phyloP scores from a whole-genome alignment of 2,113 vertebrate genomes.

The Odocoileus hemionus region DNA sequence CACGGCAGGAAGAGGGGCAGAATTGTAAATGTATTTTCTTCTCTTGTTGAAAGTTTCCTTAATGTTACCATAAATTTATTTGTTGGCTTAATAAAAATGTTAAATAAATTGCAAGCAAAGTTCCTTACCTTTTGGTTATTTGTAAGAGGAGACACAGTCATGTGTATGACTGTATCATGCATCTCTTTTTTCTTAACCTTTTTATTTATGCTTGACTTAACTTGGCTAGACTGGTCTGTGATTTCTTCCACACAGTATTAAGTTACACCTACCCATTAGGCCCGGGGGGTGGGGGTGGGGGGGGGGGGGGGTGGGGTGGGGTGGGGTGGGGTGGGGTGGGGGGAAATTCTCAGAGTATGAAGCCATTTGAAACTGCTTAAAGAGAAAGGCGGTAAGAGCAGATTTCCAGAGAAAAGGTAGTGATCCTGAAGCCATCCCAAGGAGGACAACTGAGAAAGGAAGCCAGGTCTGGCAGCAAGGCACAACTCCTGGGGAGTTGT shows the following conservation, averaged over 20 bases:
- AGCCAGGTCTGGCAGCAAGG: background rate
- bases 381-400: background rate
- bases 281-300: accelerated
- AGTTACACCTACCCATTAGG: background rate
- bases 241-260: background rate
- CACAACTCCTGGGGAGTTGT: background rate
- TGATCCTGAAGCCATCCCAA: background rate
- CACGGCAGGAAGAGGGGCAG: background rate
- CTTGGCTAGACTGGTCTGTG: background rate
- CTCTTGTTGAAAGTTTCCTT: background rate
- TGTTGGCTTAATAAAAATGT: conserved; percentile 21
- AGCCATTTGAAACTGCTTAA: background rate
- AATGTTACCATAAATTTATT: background rate
- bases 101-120: background rate
- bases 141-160: background rate
- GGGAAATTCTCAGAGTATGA: background rate
- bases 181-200: background rate
- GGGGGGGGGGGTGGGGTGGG: accelerated
- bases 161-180: background rate
- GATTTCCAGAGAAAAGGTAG: background rate
- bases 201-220: background rate
- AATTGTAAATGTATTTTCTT: background rate
- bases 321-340: accelerated
- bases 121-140: background rate
- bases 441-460: background rate